Base-by-base conservation (phyloP, 2,888 invertebrate species). In the Augiades crinisus region DNA sequence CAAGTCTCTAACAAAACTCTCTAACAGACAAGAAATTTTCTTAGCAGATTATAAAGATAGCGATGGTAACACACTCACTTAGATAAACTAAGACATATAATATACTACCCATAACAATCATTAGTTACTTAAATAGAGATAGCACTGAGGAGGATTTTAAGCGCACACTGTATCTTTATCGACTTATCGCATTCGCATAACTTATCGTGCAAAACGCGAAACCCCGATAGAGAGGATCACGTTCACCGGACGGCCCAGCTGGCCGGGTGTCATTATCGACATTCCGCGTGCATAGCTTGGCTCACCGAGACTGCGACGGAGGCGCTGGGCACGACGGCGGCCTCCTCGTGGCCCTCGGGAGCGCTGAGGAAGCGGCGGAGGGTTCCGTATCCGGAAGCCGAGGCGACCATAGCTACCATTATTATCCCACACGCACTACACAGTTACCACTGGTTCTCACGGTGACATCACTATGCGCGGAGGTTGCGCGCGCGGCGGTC, bases 391-490 rank as follows among this genome's bases (percentile, higher is more conserved):
- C 89, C 89, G 63, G 88, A 86, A 63, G 89, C 88, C 55, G 89
- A 88, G 53, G 88, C 88, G 60, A 89, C 87, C 88, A 88, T 89
- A 54, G 88, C 86, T 74, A 89, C 87, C 88, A 88, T 89, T 73
- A 68, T 81, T n/a, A n/a, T n/a, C n/a, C 56, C 52, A 54, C 63
- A 61, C 61, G 57, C 70, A 68, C 70, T 56, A 56, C 70, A 76
- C 82, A 76, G 66, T 64, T 66, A 68, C 66, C 77, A 79, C 78
- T 71, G 67, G 72, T 37, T 60, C 68, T 69, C 75, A 66, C 56
- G 70, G 67, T 76, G 78, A 76, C 84, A 85, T 83, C 82, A 83
- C 87, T 76, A 12, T 64, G 71, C 70, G 74, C 34, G 46, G 21
- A 47, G 47, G 30, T 12, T 66, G 71, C 72, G 73, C 77, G 78